Conservation (phyloP, 2,888 invertebrate genomes). For the Ptychoptera albimana region DNA sequence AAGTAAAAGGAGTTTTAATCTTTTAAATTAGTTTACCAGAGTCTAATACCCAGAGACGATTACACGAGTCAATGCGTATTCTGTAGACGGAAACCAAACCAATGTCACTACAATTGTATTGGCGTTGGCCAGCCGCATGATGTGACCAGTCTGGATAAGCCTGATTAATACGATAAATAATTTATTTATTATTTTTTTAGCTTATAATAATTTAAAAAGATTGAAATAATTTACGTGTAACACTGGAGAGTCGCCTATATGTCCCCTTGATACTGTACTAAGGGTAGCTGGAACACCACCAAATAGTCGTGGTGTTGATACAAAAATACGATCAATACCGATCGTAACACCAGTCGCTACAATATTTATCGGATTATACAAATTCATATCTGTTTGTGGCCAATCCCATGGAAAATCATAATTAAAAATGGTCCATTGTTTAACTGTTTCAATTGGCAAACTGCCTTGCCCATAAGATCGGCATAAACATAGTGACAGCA, state of each 20-base stretch:
- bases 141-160: slow-evolving; percentile 64
- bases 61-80: slow-evolving; percentile 59
- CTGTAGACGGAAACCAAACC: slow-evolving; percentile 67
- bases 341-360: slow-evolving; percentile 64
- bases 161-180: slow-evolving; percentile 29
- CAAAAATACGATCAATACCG: slow-evolving; percentile 50
- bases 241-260: slow-evolving; percentile 50
- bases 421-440: slow-evolving; percentile 52
- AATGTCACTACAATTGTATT: slow-evolving; percentile 59
- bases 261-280: slow-evolving; percentile 47
- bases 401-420: slow-evolving; percentile 49
- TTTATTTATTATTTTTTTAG: not conserved
- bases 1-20: not conserved
- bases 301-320: slow-evolving; percentile 59
- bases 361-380: slow-evolving; percentile 46
- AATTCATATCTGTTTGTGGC: slow-evolving; percentile 35
- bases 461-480: too few species aligned
- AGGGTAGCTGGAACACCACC: slow-evolving; percentile 64
- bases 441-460: slow-evolving; percentile 39
- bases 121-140: slow-evolving; percentile 51
- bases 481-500: too few species aligned
- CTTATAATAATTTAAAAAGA: not conserved
- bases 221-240: slow-evolving; percentile 35
- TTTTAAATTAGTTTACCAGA: slow-evolving; percentile 50
- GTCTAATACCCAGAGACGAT: slow-evolving; percentile 69